A percentile compares a stretch with the other conserved stretches of the same genome.
Conservation (phyloP, 2,888 invertebrate genomes). For the Tenodera sinensis region DNA sequence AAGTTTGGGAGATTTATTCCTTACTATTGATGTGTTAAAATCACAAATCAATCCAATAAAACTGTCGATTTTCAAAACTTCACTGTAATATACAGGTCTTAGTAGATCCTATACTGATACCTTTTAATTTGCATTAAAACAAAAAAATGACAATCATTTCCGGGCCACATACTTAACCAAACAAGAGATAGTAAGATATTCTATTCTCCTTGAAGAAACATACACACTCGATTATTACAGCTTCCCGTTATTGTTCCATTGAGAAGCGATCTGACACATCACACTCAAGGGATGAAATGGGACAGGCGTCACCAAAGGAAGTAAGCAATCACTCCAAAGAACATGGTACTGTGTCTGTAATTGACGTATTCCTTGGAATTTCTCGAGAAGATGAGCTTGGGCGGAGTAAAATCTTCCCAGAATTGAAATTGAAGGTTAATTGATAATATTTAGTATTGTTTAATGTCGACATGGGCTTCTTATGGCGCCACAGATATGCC, state of each 20-base stretch:
- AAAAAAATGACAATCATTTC: too few relatives aligned
- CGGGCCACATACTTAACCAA: too few relatives aligned
- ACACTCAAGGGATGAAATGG: neutral
- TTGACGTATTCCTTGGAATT: neutral
- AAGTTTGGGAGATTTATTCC: too few relatives aligned
- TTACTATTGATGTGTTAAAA: too few relatives aligned
- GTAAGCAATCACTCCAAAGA: neutral
- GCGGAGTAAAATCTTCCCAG: neutral
- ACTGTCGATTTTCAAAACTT: too few relatives aligned
- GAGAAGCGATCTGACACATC: neutral
- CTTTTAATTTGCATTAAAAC: too few relatives aligned
- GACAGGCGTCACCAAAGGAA: neutral
- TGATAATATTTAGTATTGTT: neutral
- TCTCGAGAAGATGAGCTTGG: neutral
- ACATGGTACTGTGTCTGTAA: neutral
- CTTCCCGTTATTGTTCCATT: neutral
- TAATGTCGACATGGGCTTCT: neutral
- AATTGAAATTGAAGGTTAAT: neutral
- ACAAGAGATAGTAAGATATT: too few relatives aligned
- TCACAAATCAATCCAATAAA: too few relatives aligned
- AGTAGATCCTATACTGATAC: too few relatives aligned
- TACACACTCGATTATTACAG: neutral
- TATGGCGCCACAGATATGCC: neutral
- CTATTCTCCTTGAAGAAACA: neutral
- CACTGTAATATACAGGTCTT: too few relatives aligned